Evolutionary conservation across 2,113 vertebrate species (phyloP), one percentile per base, ranked within the genome.

Genomic region (Rutilus rutilus): DNA sequence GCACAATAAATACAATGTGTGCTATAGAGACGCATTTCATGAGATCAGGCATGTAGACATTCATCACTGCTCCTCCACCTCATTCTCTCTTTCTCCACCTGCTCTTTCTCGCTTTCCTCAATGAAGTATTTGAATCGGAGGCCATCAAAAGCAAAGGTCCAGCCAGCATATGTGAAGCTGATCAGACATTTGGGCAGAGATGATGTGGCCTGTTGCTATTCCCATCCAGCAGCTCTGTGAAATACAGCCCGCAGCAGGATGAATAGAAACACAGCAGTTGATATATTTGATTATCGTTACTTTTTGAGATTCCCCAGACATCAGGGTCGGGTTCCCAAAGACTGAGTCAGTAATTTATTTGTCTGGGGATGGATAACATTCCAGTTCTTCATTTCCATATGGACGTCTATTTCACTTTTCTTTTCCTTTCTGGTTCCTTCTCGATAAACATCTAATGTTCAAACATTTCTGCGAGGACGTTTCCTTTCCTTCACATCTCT

Each of bases 351-450:
- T 86, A 42, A 86, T 86, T 83, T 64, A 85, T 82, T 78, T 60
- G 57, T 60, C 85, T 86, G 71, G 33, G 81, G 71, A 87, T 71
- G 77, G 91, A 88, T 87, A 78, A 83, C 30, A 30, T 76, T 84
- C 88, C 79, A 89, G 78, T 82, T 85, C 83, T 81, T 88, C 83
- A 87, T 92, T 87, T 86, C 78, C 73, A 86, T n/a, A 30, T 84
- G 73, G 57, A 83, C 60, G 59, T 64, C 71, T 57, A 33, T 74
- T 74, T 47, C 27, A 2, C 14, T 83, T 45, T 80, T 12, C 19
- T 78, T 27, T 78, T 4, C 30, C 25, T 14, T 21, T 71, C 36
- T 67, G 4, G 50, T 17, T 87, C 33, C 7, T 4, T 50, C 27
- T 36, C 7, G 25, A 25, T 83, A 54, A 85, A 69, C 54, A 82